Conservation (phyloP, 2,888 invertebrate species). For the Pristionchus maxplancki region DNA sequence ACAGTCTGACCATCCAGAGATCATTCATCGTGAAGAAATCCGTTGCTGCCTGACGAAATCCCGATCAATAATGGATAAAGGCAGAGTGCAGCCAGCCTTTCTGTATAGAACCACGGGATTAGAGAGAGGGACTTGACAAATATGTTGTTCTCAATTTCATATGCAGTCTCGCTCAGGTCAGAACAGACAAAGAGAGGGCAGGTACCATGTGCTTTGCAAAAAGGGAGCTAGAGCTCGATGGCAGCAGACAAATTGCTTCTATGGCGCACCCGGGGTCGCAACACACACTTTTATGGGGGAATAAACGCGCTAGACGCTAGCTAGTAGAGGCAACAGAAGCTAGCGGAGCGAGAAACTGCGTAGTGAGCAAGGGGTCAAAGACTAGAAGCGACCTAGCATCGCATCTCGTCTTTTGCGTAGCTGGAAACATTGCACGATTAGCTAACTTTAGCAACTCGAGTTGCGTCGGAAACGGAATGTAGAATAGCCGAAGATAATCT, state of each 20-base stretch:
- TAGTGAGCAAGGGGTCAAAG: not conserved
- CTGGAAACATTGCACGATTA: too few relatives aligned
- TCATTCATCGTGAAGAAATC: too few relatives aligned
- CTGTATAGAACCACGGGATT: not conserved
- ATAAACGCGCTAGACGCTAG: not conserved
- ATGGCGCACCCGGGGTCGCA: not conserved
- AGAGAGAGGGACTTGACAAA: not conserved
- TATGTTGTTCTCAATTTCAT: not conserved
- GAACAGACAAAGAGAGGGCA: not conserved
- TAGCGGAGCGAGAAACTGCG: not conserved
- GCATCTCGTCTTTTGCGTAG: too few relatives aligned
- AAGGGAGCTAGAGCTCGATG: not conserved
- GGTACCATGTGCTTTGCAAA: not conserved
- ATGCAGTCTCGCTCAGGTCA: not conserved
- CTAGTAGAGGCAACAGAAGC: not conserved
- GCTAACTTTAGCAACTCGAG: too few relatives aligned
- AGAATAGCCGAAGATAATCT: too few relatives aligned
- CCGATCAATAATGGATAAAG: not conserved
- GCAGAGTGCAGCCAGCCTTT: not conserved
- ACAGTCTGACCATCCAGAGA: not conserved
- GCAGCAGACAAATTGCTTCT: not conserved
- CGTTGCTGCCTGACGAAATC: not conserved
- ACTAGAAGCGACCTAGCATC: not conserved
- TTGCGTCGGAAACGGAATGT: too few relatives aligned
- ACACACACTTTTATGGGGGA: not conserved